Percentiles rank a stretch among this genome's conserved stretches.
These are phyloP conservation scores for Marisa cornuarietis DNA, from an alignment of 1,140 invertebrate species.

Conservation along the genomic window DNA sequence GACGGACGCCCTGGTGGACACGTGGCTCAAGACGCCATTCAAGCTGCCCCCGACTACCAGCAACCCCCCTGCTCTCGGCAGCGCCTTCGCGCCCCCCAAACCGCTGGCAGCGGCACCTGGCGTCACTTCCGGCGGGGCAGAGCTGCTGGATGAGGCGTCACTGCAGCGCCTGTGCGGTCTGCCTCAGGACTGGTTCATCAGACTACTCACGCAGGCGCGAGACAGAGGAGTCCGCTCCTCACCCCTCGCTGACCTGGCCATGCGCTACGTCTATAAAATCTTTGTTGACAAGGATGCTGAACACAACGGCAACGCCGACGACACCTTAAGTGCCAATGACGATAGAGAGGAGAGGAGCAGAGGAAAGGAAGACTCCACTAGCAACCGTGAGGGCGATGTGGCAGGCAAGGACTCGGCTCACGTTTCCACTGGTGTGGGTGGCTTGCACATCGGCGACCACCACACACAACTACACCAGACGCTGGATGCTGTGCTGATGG, in stretches of 20 bases:
- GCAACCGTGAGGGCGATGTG: conserved; percentile 5
- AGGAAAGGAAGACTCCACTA: neutral
- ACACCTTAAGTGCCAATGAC: conserved; percentile 4
- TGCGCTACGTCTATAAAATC: conserved; percentile 41
- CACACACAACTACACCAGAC: conserved; percentile 39
- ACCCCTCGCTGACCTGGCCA: conserved; percentile 45
- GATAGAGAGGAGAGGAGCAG: neutral
- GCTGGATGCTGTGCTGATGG: conserved; percentile 50
- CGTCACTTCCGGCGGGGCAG: neutral
- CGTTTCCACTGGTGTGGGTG: conserved; percentile 1
- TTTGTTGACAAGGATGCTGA: conserved; percentile 38
- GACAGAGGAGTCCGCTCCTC: conserved; percentile 44
- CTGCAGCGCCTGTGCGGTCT: conserved; percentile 41
- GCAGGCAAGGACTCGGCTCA: conserved; percentile 8
- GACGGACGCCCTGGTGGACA: conserved; percentile 56
- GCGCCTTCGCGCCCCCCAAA: conserved; percentile 39
- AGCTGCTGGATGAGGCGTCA: conserved; percentile 34
- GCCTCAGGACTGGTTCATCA: conserved; percentile 54
- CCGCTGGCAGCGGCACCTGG: conserved; percentile 15
- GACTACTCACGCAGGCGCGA: conserved; percentile 42
- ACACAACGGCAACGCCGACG: neutral
- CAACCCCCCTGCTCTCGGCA: neutral
- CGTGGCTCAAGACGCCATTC: conserved; percentile 52
- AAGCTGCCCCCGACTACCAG: conserved; percentile 31
- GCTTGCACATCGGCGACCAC: conserved; percentile 27